Percentiles rank a stretch among this genome's conserved stretches.
Conservation (phyloP, 2,113 vertebrate genomes). For the Takifugu bimaculatus region DNA sequence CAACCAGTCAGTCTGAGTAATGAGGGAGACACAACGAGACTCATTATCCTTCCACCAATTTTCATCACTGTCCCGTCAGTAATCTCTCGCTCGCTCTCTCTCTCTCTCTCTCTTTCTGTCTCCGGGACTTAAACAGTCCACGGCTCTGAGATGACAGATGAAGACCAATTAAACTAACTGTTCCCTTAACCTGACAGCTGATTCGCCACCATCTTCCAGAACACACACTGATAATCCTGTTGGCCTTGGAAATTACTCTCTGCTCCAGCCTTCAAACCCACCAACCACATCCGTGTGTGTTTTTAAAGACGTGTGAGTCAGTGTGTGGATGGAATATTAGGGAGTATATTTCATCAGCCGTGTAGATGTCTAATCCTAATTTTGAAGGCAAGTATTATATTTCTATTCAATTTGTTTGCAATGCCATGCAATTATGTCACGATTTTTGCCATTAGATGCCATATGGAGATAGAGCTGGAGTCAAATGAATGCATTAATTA, state of each 20-base stretch:
- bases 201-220: conserved; percentile 48
- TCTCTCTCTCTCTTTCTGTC: conserved; percentile 7
- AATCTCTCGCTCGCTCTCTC: conserved; percentile 36
- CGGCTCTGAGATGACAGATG: conserved; percentile 66
- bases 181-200: conserved; percentile 62
- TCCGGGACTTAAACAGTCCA: conserved; percentile 43
- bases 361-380: too few relatives aligned
- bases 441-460: too few relatives aligned
- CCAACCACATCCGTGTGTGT: conserved; percentile 2
- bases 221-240: conserved; percentile 58
- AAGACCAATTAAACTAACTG: conserved; percentile 67
- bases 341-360: too few relatives aligned
- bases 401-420: too few relatives aligned
- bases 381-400: too few relatives aligned
- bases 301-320: background rate
- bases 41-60: conserved; percentile 74
- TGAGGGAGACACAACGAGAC: conserved; percentile 67
- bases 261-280: conserved; percentile 17
- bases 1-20: conserved; percentile 71
- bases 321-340: background rate
- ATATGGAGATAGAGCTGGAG: too few relatives aligned
- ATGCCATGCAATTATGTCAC: too few relatives aligned
- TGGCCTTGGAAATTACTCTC: conserved; percentile 47
- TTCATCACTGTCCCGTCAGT: conserved; percentile 74
- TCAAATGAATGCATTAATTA: too few relatives aligned